phyloP scores from a whole-genome alignment of 92 coral and sea anemone genomes.

The Actinernus sp. region DNA sequence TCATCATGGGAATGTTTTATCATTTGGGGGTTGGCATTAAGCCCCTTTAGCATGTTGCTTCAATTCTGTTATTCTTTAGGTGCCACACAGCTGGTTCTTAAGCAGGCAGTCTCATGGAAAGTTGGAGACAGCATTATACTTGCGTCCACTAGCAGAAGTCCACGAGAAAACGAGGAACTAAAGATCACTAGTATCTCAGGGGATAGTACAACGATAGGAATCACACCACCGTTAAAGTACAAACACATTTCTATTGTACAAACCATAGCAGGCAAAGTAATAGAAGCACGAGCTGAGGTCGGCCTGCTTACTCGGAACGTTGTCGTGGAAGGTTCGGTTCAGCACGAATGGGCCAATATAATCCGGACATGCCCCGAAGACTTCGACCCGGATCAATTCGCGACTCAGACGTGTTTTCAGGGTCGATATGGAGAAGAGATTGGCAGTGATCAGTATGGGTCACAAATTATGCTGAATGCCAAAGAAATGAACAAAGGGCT shows the following conservation, averaged over 20 bases:
- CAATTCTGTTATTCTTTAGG: constrained; percentile 29
- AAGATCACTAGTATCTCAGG: constrained; percentile 58
- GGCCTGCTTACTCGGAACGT: constrained; percentile 96
- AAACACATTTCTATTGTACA: constrained; percentile 79
- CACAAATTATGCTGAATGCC: constrained; percentile 92
- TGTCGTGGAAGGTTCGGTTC: constrained; percentile 87
- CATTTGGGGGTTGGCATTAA: no score
- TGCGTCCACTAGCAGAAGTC: constrained; percentile 86
- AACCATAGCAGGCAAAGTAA: constrained; percentile 60
- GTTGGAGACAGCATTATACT: constrained; percentile 81
- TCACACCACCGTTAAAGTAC: constrained; percentile 69
- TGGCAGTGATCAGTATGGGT: constrained; percentile 84
- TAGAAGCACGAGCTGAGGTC: constrained; percentile 91
- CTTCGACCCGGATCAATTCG: constrained; percentile 91
- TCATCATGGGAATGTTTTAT: no score
- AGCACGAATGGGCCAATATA: constrained; percentile 72
- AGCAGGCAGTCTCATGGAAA: constrained; percentile 81
- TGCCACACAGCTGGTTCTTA: constrained; percentile 55
- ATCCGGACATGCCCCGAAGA: constrained; percentile 72
- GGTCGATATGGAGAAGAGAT: constrained; percentile 79
- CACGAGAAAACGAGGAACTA: constrained; percentile 80
- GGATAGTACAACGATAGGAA: constrained; percentile 66
- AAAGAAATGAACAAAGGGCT: constrained; percentile 73
- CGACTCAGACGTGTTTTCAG: constrained; percentile 83
- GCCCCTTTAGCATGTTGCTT: no score